Evolutionary conservation across 1,140 invertebrate species (phyloP).

Genomic region (Leptinotarsa undecemlineata): DNA sequence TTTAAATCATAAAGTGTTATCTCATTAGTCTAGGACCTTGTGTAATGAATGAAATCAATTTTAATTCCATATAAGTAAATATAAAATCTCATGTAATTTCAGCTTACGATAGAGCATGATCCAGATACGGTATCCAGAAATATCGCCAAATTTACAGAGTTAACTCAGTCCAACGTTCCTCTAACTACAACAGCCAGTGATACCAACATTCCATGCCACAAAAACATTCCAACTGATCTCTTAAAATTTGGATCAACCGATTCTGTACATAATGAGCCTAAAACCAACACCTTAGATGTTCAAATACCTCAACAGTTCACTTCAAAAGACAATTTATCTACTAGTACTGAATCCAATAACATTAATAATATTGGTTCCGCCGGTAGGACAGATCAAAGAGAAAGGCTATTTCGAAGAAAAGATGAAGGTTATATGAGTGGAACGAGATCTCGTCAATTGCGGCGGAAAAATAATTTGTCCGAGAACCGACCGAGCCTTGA

Average conservation of each 20-base stretch:
- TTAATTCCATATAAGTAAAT: too few relatives aligned
- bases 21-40: too few relatives aligned
- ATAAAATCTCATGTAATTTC: slow-evolving; percentile 33
- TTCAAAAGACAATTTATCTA: neutral
- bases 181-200: slow-evolving; percentile 52
- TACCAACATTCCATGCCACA: slow-evolving; percentile 52
- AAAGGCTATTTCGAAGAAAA: slow-evolving; percentile 69
- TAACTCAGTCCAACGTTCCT: slow-evolving; percentile 51
- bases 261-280: slow-evolving; percentile 28
- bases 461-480: slow-evolving; percentile 53
- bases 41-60: too few relatives aligned
- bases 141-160: slow-evolving; percentile 42
- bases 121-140: slow-evolving; percentile 68
- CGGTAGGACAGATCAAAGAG: slow-evolving; percentile 59
- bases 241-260: slow-evolving; percentile 42
- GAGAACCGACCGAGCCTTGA: slow-evolving; percentile 56
- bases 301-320: neutral
- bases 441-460: slow-evolving; percentile 56
- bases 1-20: neutral
- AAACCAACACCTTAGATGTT: neutral
- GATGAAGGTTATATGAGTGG: slow-evolving; percentile 62
- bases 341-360: slow-evolving; percentile 32
- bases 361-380: neutral
- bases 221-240: slow-evolving; percentile 37
- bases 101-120: slow-evolving; percentile 88